phyloP scores from a whole-genome alignment of 2,888 invertebrate genomes.

The Corythucha ciliata region DNA sequence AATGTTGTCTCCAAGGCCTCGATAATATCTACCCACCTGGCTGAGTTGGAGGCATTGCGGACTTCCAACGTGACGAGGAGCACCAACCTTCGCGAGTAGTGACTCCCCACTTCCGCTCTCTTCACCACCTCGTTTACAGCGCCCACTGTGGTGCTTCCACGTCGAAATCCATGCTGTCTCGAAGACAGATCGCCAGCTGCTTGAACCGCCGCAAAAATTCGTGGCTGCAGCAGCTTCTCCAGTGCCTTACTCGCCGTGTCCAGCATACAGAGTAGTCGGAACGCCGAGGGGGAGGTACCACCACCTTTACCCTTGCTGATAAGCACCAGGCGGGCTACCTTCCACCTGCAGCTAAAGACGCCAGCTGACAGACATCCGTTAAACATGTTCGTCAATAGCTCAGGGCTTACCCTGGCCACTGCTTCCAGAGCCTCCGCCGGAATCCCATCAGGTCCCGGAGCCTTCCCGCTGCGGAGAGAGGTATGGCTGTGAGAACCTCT shows the following conservation, averaged over 20 bases:
- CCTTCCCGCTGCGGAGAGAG: slow-evolving; percentile 19
- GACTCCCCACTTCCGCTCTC: neutral
- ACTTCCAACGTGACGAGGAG: slow-evolving; percentile 28
- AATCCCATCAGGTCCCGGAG: slow-evolving; percentile 20
- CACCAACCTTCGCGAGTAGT: slow-evolving; percentile 15
- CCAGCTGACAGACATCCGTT: slow-evolving; percentile 19
- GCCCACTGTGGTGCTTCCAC: slow-evolving; percentile 28
- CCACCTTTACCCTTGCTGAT: slow-evolving; percentile 19
- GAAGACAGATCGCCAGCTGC: slow-evolving; percentile 28
- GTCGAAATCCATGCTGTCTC: slow-evolving; percentile 30
- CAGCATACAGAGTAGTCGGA: slow-evolving; percentile 19
- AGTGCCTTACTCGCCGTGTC: slow-evolving; percentile 27
- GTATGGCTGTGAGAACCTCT: slow-evolving; percentile 18
- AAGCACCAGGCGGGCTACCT: slow-evolving; percentile 15
- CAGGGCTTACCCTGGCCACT: slow-evolving; percentile 5
- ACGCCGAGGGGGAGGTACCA: slow-evolving; percentile 14
- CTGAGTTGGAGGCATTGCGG: slow-evolving; percentile 32
- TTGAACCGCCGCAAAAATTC: slow-evolving; percentile 31
- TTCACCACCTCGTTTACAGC: slow-evolving; percentile 25
- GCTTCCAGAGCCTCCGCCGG: slow-evolving; percentile 17
- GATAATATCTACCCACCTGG: slow-evolving; percentile 28
- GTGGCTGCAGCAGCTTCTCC: slow-evolving; percentile 35
- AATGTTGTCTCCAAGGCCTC: slow-evolving; percentile 23
- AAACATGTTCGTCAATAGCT: slow-evolving; percentile 19
- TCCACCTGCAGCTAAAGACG: slow-evolving; percentile 17